Evolutionary conservation across 53 echinoderm and acorn worm species (phyloP).

Genomic region (Arbacia lixula): DNA sequence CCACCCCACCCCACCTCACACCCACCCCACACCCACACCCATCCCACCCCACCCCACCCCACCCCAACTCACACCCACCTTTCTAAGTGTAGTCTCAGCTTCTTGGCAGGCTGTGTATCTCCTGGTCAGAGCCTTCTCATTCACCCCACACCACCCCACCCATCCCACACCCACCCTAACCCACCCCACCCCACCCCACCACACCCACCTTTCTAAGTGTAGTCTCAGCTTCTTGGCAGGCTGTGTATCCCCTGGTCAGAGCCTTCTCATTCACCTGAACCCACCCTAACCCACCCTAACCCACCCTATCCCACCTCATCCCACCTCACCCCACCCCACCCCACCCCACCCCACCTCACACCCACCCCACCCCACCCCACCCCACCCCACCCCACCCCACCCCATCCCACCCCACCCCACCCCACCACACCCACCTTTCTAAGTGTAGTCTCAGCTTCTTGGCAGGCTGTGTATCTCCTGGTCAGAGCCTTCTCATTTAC

Average conservation of each 20-base stretch:
- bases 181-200: too few relatives aligned
- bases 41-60: not conserved
- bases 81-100: conserved; percentile 82
- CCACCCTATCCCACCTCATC: too few relatives aligned
- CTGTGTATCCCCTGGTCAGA: conserved; percentile 84
- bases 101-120: conserved; percentile 92
- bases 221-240: conserved; percentile 81
- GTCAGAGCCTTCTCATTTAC: conserved; percentile 97
- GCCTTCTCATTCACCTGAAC: conserved; percentile 91
- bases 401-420: not conserved
- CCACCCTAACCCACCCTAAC: too few relatives aligned
- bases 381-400: not conserved
- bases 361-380: too few relatives aligned
- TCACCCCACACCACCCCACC: conserved; percentile 56
- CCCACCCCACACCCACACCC: not conserved
- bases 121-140: conserved; percentile 92
- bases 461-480: conserved; percentile 87
- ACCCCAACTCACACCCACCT: conserved; percentile 64
- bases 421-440: conserved; percentile 77
- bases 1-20: too few relatives aligned
- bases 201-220: conserved; percentile 79
- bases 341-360: too few relatives aligned
- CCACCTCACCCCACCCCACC: too few relatives aligned
- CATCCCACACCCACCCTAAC: too few relatives aligned
- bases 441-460: conserved; percentile 83